Conservation (phyloP, 2,113 vertebrate species). For the Neolamprologus variostigma region DNA sequence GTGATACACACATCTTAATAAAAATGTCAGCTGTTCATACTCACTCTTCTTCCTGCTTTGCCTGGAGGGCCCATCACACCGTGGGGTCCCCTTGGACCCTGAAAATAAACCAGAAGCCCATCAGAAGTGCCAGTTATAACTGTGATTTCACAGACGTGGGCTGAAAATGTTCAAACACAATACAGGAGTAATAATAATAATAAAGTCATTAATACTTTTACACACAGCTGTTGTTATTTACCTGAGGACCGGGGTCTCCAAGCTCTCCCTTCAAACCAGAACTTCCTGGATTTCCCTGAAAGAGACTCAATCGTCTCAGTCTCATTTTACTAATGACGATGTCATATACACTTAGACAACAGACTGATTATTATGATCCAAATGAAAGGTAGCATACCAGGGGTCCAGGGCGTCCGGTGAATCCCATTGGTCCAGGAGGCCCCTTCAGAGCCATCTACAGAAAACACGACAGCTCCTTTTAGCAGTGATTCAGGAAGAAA, state of each 20-base stretch:
- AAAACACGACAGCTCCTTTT: background rate
- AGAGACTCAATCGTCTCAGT: conserved; percentile 1
- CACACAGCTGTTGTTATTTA: conserved; percentile 41
- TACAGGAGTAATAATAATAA: accelerated
- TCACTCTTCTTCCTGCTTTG: conserved; percentile 90
- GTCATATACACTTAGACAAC: accelerated
- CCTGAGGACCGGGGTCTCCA: conserved; percentile 93
- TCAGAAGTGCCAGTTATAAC: background rate
- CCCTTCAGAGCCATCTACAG: conserved; percentile 93
- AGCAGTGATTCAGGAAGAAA: background rate
- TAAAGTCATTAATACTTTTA: background rate
- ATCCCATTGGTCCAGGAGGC: conserved; percentile 92
- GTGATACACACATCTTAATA: background rate
- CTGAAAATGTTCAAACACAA: background rate
- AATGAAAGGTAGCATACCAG: conserved; percentile 74
- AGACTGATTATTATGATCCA: background rate
- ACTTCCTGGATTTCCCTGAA: conserved; percentile 84
- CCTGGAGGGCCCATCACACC: conserved; percentile 83
- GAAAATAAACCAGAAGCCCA: background rate
- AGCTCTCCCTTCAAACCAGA: conserved; percentile 88
- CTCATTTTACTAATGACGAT: accelerated
- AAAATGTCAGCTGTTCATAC: conserved; percentile 12
- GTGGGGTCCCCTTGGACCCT: conserved; percentile 89
- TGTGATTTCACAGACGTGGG: accelerated
- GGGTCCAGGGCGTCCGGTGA: conserved; percentile 92